Percentiles rank a stretch among this genome's conserved stretches.
phyloP scores from a whole-genome alignment of 2,888 invertebrate species.

The Heliconius erato region DNA sequence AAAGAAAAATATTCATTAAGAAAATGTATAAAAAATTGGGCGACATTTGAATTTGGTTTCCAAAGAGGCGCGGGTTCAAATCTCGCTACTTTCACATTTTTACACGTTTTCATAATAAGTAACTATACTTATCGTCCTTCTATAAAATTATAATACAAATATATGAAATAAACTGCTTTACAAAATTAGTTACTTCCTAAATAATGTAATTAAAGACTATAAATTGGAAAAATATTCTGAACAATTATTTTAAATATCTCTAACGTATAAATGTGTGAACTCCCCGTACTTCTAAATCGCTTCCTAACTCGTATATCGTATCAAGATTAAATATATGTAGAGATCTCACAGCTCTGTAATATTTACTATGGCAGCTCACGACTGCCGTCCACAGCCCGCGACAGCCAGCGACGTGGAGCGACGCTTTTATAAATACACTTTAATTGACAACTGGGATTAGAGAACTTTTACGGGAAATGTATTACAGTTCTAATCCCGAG shows the following conservation, averaged over 20 bases:
- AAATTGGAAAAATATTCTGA: not conserved
- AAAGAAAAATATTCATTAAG: too few relatives aligned
- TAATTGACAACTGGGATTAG: conserved; percentile 56
- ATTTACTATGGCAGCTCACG: conserved; percentile 21
- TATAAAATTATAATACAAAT: not conserved
- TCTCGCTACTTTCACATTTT: too few relatives aligned
- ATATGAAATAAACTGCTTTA: not conserved
- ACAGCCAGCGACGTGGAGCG: conserved; percentile 5
- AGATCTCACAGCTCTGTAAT: conserved; percentile 28
- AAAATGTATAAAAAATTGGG: too few relatives aligned
- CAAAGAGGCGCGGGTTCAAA: too few relatives aligned
- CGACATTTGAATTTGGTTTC: too few relatives aligned
- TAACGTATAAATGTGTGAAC: conserved; percentile 1
- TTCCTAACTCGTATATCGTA: conserved; percentile 11
- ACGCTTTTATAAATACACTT: conserved; percentile 53
- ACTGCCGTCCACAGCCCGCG: conserved; percentile 19
- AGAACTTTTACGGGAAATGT: conserved; percentile 35
- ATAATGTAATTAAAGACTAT: too few relatives aligned
- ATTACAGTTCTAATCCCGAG: conserved; percentile 28
- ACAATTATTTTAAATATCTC: not conserved
- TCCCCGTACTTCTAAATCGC: not conserved
- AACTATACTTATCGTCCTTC: too few relatives aligned
- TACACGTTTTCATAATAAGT: too few relatives aligned
- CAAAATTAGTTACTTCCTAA: not conserved
- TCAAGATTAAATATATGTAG: conserved; percentile 29